These are phyloP conservation scores for Ethmia dodecea DNA, from an alignment of 2,888 invertebrate genomes.

Conservation along the genomic window DNA sequence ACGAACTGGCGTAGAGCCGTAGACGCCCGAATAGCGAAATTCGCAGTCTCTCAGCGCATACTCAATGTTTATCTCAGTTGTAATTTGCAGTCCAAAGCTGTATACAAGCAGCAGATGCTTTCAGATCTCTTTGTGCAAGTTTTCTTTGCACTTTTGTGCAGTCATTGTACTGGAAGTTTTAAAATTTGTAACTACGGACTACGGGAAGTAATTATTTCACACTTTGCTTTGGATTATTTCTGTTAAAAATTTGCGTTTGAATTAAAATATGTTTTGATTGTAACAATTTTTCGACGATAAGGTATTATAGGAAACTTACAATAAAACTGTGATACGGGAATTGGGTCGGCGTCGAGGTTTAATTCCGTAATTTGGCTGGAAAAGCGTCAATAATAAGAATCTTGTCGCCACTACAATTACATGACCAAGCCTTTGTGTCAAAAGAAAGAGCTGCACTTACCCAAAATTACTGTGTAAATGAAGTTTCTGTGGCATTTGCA, in stretches of 20 bases:
- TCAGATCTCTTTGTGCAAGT: conserved; percentile 63
- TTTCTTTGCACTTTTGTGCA: conserved; percentile 63
- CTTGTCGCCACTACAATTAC: conserved; percentile 55
- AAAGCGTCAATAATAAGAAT: conserved; percentile 57
- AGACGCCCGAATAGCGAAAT: conserved; percentile 21
- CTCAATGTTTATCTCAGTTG: conserved; percentile 60
- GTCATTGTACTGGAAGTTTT: conserved; percentile 54
- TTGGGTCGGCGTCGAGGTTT: conserved; percentile 37
- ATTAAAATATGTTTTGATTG: neutral
- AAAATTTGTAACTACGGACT: conserved; percentile 32
- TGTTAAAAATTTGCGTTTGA: neutral
- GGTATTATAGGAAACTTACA: conserved; percentile 4
- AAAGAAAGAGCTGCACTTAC: conserved; percentile 46
- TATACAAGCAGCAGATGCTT: conserved; percentile 67
- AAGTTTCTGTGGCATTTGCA: conserved; percentile 25
- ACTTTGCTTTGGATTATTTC: conserved; percentile 15
- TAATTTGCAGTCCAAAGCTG: conserved; percentile 67
- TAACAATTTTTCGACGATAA: neutral
- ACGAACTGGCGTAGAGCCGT: conserved; percentile 59
- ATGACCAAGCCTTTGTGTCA: conserved; percentile 45
- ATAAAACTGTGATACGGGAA: conserved; percentile 30
- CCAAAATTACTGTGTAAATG: conserved; percentile 55
- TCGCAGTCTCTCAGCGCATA: conserved; percentile 34
- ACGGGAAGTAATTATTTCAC: conserved; percentile 36
- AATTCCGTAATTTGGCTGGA: conserved; percentile 49